Evolutionary conservation across 2,797 vertebrate genomes (phyloP).

Genomic region (Hirundo rustica): DNA sequence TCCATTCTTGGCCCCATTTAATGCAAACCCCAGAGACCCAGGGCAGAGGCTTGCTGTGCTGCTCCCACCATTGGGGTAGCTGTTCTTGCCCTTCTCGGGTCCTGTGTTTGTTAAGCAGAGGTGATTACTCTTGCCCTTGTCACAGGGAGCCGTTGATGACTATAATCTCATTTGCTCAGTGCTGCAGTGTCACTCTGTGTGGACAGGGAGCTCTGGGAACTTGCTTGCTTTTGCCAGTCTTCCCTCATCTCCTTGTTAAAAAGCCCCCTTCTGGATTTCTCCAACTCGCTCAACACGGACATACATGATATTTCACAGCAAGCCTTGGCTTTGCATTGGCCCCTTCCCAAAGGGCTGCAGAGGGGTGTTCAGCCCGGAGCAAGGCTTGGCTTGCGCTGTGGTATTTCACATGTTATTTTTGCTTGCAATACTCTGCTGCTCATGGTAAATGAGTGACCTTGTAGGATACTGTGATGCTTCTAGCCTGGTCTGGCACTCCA

Average conservation of each 20-base stretch:
- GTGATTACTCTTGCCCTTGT: not conserved
- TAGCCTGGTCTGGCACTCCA: not conserved
- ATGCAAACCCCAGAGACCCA: not conserved
- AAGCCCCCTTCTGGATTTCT: not conserved
- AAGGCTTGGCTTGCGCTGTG: not conserved
- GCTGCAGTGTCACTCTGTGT: not conserved
- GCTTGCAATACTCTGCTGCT: not conserved
- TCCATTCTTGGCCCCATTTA: not conserved
- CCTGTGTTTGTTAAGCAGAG: not conserved
- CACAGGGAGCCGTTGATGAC: not conserved
- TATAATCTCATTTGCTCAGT: not conserved
- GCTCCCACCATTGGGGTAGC: not conserved
- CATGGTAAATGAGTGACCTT: not conserved
- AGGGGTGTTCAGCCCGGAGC: not conserved
- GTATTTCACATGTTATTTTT: not conserved
- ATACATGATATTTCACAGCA: fast-evolving
- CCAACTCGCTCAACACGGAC: not conserved
- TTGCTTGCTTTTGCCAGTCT: not conserved
- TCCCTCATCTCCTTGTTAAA: not conserved
- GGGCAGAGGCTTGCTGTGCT: not conserved
- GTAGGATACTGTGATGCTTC: not conserved
- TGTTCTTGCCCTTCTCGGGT: not conserved
- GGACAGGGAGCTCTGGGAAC: not conserved
- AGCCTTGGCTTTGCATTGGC: not conserved
- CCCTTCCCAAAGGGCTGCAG: not conserved